Percentiles rank a stretch among this genome's conserved stretches.
These are phyloP conservation scores for Hydrolagus affinis DNA, from an alignment of 2,113 vertebrate species.

Conservation along the genomic window DNA sequence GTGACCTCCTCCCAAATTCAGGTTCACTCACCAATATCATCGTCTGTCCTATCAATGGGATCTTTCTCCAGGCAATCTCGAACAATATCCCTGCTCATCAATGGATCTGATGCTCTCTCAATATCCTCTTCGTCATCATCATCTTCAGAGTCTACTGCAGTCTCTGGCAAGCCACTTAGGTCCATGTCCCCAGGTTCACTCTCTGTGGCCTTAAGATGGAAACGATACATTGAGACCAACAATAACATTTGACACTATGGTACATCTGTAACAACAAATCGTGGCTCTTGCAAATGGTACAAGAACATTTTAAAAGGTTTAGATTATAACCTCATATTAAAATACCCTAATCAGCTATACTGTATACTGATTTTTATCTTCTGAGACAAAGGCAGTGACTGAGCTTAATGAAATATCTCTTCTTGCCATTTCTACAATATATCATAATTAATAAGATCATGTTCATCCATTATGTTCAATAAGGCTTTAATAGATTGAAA, in stretches of 20 bases:
- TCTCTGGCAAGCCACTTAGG: slow-evolving; percentile 92
- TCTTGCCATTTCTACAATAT: no score
- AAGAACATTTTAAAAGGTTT: no score
- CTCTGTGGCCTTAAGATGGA: slow-evolving; percentile 75
- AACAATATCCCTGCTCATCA: slow-evolving; percentile 95
- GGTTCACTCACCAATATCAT: slow-evolving; percentile 81
- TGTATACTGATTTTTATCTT: no score
- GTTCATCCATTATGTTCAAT: no score
- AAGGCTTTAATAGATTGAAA: no score
- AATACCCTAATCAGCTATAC: no score
- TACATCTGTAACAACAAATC: no score
- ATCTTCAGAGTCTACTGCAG: slow-evolving; percentile 96
- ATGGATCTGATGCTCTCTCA: slow-evolving; percentile 85
- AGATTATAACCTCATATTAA: no score
- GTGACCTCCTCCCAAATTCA: neutral
- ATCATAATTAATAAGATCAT: no score
- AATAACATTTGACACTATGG: neutral
- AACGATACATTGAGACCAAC: neutral
- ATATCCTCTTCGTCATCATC: slow-evolving; percentile 97
- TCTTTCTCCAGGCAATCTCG: slow-evolving; percentile 96
- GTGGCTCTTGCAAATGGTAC: no score
- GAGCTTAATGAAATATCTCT: no score
- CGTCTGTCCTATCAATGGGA: slow-evolving; percentile 91
- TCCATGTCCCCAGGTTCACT: slow-evolving; percentile 97
- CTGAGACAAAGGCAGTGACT: no score